A percentile compares a stretch with the other conserved stretches of the same genome.
These are phyloP conservation scores for Drepanosiphum platanoidis DNA, from an alignment of 2,888 invertebrate species.

Conservation along the genomic window DNA sequence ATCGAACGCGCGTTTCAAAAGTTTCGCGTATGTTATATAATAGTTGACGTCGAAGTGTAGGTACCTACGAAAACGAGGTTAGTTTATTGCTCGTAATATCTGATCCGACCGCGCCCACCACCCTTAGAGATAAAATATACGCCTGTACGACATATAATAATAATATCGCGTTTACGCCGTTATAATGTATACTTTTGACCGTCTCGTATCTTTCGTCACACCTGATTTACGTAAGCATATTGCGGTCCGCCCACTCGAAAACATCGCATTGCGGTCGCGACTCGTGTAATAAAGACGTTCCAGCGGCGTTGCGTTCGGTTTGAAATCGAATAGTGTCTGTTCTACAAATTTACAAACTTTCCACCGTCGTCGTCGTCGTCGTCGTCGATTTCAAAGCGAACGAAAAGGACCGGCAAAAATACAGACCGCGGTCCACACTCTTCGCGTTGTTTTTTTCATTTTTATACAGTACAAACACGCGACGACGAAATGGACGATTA, in stretches of 20 bases:
- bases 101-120: not conserved
- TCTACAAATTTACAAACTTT: no score
- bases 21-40: not conserved
- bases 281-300: not conserved
- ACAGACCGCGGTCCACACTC: no score
- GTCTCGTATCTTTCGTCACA: not conserved
- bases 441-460: no score
- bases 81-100: not conserved
- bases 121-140: not conserved
- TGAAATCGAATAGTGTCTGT: not conserved
- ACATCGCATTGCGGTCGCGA: not conserved
- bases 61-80: not conserved
- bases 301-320: not conserved
- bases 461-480: no score
- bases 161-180: not conserved
- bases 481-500: no score
- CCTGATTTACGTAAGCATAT: no score
- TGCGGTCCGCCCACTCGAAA: not conserved
- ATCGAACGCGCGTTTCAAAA: no score
- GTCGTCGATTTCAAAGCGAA: no score
- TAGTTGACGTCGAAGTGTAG: not conserved
- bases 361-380: no score
- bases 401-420: no score
- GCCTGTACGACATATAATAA: not conserved
- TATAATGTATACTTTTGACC: not conserved